Evolutionary conservation across 2,888 invertebrate species (phyloP), one percentile per base, ranked within the genome.

Genomic region (Pterobdella sp.): DNA sequence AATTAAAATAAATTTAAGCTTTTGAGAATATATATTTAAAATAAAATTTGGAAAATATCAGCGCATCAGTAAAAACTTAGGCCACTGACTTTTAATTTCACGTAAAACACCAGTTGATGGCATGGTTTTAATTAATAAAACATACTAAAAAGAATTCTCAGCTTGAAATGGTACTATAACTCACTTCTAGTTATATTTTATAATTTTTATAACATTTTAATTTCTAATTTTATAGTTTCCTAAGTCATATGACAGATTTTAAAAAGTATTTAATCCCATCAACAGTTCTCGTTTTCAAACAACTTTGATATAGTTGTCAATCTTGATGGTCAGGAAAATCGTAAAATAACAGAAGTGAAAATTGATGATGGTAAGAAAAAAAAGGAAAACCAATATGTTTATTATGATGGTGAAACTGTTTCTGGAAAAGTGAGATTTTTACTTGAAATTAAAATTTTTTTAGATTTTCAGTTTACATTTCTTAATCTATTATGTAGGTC

Each of bases 391-490:
- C 89, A 93, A 84, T 88, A 91, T 80, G 87, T 98, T 37, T 98
- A 94, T 85, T 98, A 94, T 85, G 98, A 98, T 85, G 98, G 98
- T 3, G 98, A 99, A 87, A 92, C 94, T 1, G 94, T 99, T 32
- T 91, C 94, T 60, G 98, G 98, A 80, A 93, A 93, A 87, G 92
- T 92, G 84, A 80, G 79, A 49, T 22, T 29, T 22, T 34, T 70
- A 10, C 26, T 1, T n/a, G 31, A 26, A n/a, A 49, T 29, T 71
- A 1, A 31, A 29, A 34, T 60, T 60, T 35, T 71, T 14, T n/a
- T 35, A 60, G n/a, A 63, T 71, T 72, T 35, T 14, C 26, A 64
- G 26, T 36, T 63, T 34, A 18, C 22, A 29, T 29, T 29, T 4
- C n/a, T 56, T 31, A 52, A 36, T 71, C 73, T 74, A 78, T 75